phyloP scores from a whole-genome alignment of 2,113 vertebrate species.

The Antigone vipio region DNA sequence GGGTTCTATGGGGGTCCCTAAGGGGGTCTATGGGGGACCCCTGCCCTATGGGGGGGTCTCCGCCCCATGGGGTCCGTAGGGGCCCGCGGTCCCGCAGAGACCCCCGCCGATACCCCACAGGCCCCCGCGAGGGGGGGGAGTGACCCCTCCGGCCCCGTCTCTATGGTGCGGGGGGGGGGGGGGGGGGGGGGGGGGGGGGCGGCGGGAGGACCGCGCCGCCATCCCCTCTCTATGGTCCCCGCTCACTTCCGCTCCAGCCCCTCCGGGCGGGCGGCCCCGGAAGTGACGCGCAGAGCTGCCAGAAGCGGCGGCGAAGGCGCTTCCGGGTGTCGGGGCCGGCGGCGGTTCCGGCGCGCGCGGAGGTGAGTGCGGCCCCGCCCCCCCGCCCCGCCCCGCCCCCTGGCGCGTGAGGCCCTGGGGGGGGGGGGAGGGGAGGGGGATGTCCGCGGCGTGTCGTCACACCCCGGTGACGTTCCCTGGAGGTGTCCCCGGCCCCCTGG shows the following conservation, averaged over 20 bases:
- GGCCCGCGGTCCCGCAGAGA: no score
- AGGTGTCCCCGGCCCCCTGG: neutral
- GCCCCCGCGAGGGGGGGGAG: neutral
- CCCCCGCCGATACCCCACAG: neutral
- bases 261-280: neutral
- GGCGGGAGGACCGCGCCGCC: neutral
- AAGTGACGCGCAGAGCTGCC: accelerated
- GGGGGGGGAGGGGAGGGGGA: neutral
- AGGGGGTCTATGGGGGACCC: neutral
- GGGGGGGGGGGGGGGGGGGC: neutral
- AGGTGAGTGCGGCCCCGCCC: neutral
- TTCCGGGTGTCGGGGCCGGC: neutral
- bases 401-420: no score
- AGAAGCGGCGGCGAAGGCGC: no score
- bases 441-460: neutral
- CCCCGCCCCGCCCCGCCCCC: neutral
- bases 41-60: neutral
- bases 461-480: neutral
- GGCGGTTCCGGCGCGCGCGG: neutral
- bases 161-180: neutral
- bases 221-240: neutral
- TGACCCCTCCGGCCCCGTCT: neutral
- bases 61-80: neutral
- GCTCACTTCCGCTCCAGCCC: neutral
- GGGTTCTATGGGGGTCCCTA: neutral